Evolutionary conservation across 2,113 vertebrate genomes (phyloP).

Genomic region (Sylvietta virens): DNA sequence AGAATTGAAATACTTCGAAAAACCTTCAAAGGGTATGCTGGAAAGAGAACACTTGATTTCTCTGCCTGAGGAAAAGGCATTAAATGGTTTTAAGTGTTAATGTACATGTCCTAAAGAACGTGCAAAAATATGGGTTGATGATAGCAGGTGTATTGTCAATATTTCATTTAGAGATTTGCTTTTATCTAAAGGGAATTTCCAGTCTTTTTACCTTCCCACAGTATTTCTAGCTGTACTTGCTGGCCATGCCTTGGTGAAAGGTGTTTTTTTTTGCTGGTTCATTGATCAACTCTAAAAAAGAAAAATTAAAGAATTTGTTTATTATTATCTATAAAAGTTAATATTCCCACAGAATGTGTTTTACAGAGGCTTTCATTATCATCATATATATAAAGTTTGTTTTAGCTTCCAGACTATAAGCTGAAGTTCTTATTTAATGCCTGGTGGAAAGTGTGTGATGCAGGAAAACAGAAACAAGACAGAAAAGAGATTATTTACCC

Average conservation of each 20-base stretch:
- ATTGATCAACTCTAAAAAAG: neutral
- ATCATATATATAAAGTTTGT: neutral
- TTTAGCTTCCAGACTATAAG: neutral
- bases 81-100: neutral
- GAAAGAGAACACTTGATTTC: neutral
- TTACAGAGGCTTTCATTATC: neutral
- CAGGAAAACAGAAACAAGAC: neutral
- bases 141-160: neutral
- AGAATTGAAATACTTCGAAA: neutral
- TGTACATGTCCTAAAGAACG: rapidly evolving
- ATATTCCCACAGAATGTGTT: neutral
- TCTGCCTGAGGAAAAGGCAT: neutral
- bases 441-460: neutral
- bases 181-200: neutral
- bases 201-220: neutral
- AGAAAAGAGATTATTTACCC: neutral
- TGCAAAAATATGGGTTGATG: rapidly evolving
- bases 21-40: neutral
- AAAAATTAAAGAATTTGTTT: neutral
- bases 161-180: neutral
- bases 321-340: neutral
- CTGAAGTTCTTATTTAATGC: neutral
- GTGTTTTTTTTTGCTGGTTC: neutral
- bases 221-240: neutral
- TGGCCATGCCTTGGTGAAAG: neutral